Base-by-base conservation (phyloP, 2,888 invertebrate species). In the Petrolisthes manimaculis region DNA sequence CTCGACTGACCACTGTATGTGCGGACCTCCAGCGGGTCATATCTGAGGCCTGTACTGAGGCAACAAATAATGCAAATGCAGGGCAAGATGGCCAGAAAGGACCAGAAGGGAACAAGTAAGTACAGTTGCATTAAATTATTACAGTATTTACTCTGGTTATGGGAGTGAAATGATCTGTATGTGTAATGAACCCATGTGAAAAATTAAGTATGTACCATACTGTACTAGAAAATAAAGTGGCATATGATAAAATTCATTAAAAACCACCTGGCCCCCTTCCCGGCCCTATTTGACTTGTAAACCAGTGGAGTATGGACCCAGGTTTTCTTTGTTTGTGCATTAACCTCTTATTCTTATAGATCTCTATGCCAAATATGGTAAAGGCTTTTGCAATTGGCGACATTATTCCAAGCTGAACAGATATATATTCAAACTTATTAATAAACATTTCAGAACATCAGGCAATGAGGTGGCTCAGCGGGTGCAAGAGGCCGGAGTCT, bases 401-500 rank as follows among this genome's bases (percentile, higher is more conserved):
- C 14, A 75, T 18, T 75, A 56, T 55, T 85, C 9, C 21, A 18
- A 24, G 37, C n/a, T 6, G 5, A 37, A 37, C 24, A 55, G 61
- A 2, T 78, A 14, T 56, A 54, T 6, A 14, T 37, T 18, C 24
- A 84, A n/a, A 12, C 18, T 71, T 69, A 67, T 69, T 9, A 61
- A 75, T 51, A 67, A 78, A 18, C 18, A 37, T 88, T 79, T 14
- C 87, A 89, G 89, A 74, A 18, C 84, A 18, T 24, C 85, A 37
- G 84, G 78, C 21, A 71, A 37, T 53, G 88, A 88, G 37, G 55
- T 77, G 21, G n/a, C 77, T 12, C 4, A 67, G 5, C 82, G 86
- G 12, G 71, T 89, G 9, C 89, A 89, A 54, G 89, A 89, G 74
- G 82, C 83, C 8, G 89, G 89, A 61, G 87, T 89, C 6, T 37